Evolutionary conservation across 2,113 vertebrate genomes (phyloP).

Genomic region (Oostethus manadensis): DNA sequence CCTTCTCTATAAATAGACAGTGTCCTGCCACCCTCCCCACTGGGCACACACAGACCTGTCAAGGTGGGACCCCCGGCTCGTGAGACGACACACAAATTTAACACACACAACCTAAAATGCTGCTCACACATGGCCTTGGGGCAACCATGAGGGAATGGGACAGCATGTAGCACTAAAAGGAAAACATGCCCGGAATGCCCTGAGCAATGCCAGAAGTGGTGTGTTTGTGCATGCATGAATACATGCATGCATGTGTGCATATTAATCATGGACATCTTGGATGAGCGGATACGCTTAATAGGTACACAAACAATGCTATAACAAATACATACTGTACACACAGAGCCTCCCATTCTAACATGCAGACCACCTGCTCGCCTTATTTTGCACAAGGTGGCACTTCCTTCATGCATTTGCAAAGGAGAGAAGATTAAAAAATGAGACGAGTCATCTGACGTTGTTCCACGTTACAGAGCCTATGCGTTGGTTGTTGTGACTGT

Average conservation of each 20-base stretch:
- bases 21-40: slow-evolving; percentile 52
- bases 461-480: not conserved
- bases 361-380: too few relatives aligned
- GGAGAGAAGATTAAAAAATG: too few relatives aligned
- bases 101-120: slow-evolving; percentile 20
- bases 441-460: too few relatives aligned
- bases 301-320: too few relatives aligned
- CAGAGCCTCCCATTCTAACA: too few relatives aligned
- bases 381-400: too few relatives aligned
- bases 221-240: slow-evolving; percentile 24
- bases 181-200: slow-evolving; percentile 51
- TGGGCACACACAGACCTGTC: slow-evolving; percentile 49
- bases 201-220: slow-evolving; percentile 48
- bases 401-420: too few relatives aligned
- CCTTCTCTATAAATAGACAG: slow-evolving; percentile 58
- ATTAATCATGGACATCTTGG: slow-evolving; percentile 13
- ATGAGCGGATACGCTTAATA: slow-evolving; percentile 19
- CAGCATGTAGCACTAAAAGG: slow-evolving; percentile 46
- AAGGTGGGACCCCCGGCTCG: slow-evolving; percentile 49
- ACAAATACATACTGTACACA: too few relatives aligned
- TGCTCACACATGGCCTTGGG: slow-evolving; percentile 11
- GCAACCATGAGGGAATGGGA: slow-evolving; percentile 29
- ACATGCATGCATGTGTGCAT: slow-evolving; percentile 27
- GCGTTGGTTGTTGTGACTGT: too few relatives aligned
- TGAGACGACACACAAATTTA: slow-evolving; percentile 15